These are phyloP conservation scores for Drosophila tristis DNA, from an alignment of 1,140 invertebrate species.

Conservation along the genomic window DNA sequence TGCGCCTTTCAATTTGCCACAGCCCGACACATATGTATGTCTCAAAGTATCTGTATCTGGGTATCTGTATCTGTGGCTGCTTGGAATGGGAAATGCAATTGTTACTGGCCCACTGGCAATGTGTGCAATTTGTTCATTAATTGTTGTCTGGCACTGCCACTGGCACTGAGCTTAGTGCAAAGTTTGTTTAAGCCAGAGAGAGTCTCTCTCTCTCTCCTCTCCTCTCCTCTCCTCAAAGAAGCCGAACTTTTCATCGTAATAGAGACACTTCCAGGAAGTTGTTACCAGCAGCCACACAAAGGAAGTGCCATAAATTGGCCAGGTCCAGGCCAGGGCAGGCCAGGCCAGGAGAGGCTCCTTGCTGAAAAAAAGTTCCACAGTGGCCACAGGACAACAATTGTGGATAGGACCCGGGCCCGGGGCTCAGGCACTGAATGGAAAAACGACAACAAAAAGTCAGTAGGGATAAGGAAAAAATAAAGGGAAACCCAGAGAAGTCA, in stretches of 20 bases:
- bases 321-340: constrained; percentile 2
- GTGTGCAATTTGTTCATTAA: too few species aligned
- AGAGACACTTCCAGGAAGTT: constrained; percentile 70
- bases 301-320: constrained; percentile 67
- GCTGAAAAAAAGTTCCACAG: constrained; percentile 42
- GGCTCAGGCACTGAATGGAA: not conserved
- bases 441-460: constrained; percentile 19
- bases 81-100: too few species aligned
- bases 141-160: too few species aligned
- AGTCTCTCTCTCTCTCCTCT: not conserved
- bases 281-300: constrained; percentile 46
- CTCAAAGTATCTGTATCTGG: not conserved
- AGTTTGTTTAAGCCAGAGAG: constrained; percentile 4
- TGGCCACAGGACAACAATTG: constrained; percentile 54
- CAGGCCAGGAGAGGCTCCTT: not conserved
- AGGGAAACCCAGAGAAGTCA: constrained; percentile 27
- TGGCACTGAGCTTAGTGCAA: not conserved
- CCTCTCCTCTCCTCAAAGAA: constrained; percentile 4
- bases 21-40: constrained; percentile 27
- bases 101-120: too few species aligned
- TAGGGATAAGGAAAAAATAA: constrained; percentile 18
- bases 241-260: constrained; percentile 42
- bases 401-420: not conserved
- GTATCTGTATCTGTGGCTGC: not conserved
- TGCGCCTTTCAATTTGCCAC: constrained; percentile 44